These are phyloP conservation scores for Mola mola DNA, from an alignment of 2,113 vertebrate genomes.

Conservation along the genomic window DNA sequence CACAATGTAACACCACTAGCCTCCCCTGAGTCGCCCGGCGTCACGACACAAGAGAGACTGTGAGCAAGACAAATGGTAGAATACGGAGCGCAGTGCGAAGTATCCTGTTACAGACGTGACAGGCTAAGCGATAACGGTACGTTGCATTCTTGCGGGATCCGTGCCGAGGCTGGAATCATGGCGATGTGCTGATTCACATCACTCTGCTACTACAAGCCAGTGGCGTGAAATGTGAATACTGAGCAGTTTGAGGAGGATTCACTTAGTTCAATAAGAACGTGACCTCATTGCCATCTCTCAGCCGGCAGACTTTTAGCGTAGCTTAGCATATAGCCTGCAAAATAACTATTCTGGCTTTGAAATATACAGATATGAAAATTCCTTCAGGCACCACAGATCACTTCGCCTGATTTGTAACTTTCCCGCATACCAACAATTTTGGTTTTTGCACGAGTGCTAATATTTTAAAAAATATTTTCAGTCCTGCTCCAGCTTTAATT, in stretches of 20 bases:
- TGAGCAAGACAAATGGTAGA: conserved; percentile 60
- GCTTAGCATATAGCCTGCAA: background rate
- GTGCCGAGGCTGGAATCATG: conserved; percentile 34
- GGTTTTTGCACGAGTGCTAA: too few relatives aligned
- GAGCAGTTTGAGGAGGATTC: background rate
- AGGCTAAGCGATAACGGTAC: conserved; percentile 52
- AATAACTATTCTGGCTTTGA: too few relatives aligned
- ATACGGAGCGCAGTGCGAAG: conserved; percentile 51
- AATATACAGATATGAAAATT: too few relatives aligned
- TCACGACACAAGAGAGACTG: conserved; percentile 51
- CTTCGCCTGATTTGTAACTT: too few relatives aligned
- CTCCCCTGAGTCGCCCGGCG: conserved; percentile 38
- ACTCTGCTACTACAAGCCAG: conserved; percentile 30
- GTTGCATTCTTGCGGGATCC: conserved; percentile 52
- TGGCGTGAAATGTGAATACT: conserved; percentile 16
- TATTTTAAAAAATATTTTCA: too few relatives aligned
- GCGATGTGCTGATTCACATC: conserved; percentile 25
- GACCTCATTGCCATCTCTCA: too few relatives aligned
- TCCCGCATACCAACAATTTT: too few relatives aligned
- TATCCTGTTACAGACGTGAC: conserved; percentile 65
- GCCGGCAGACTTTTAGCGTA: background rate
- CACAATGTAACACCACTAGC: conserved; percentile 1
- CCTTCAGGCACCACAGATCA: too few relatives aligned
- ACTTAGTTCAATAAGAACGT: too few relatives aligned
- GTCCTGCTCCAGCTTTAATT: too few relatives aligned